Base-by-base conservation (phyloP, 1,140 invertebrate species). In the Hylaeus volcanicus region DNA sequence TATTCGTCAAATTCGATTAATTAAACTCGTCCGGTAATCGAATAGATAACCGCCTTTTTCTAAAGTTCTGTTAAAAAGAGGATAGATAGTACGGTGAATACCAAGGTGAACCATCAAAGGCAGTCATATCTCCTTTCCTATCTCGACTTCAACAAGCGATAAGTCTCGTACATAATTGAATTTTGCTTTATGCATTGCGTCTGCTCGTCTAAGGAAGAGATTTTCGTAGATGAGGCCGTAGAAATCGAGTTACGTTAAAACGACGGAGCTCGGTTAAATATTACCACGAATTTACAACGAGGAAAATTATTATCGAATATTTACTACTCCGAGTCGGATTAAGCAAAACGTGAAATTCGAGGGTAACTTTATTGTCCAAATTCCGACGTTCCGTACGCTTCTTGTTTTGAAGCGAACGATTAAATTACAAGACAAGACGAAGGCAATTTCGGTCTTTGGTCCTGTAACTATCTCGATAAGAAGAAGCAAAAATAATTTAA, bases 151-250 rank as follows among this genome's bases (percentile, higher is more conserved):
- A n/a, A n/a, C 37, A 71, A 74, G 63, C 77, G 77, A 79, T 79
- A 79, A 79, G 51, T 79, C 61, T 74, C 61, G 39, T 48, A 6
- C 48, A 79, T 79, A 79, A 79, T 79, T 79, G 77, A 79, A 74
- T 79, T 51, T 26, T 45, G 60, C 61, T 65, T 74, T 74, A 79
- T 56, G 71, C 77, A 65, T 65, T 61, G 64, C 71, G 77, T 79
- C 61, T 65, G 70, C 53, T 8, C 9, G 60, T 41, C 41, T 51
- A 66, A 56, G 15, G 37, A 41, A n/a, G 51, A 41, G 43, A 65
- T 74, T 48, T 79, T 56, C 53, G 26, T 51, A 11, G 11, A 11
- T 2, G 3, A 9, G 6, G 9, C 68, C 68, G 14, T 45, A 61
- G 8, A 12, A 3, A 39, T 61, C 12, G 56, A n/a, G n/a, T n/a